Conservation (phyloP, 2,113 vertebrate genomes). For the Paralichthys olivaceus region DNA sequence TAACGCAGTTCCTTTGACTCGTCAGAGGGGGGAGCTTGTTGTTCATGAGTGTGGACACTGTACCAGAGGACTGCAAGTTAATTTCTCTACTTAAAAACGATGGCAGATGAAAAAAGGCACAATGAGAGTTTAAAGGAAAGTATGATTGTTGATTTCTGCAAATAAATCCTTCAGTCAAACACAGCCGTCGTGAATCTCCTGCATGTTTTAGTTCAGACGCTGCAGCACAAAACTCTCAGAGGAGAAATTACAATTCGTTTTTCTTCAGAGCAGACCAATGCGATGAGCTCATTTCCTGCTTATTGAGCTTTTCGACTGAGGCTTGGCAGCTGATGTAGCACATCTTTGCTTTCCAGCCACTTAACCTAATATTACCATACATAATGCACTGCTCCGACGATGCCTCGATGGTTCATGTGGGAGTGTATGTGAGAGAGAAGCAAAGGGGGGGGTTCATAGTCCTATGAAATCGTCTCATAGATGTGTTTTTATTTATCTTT, state of each 20-base stretch:
- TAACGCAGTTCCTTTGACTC: conserved; percentile 11
- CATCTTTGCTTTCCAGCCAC: conserved; percentile 49
- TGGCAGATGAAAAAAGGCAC: background rate
- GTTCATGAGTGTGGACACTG: background rate
- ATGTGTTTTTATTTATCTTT: background rate
- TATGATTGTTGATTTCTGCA: background rate
- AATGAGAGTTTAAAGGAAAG: background rate
- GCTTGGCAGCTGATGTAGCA: conserved; percentile 51
- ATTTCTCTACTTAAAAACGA: background rate
- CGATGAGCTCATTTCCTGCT: conserved; percentile 69
- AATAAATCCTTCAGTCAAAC: background rate
- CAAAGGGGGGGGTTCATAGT: background rate
- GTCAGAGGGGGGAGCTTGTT: conserved; percentile 47
- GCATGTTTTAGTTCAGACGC: background rate
- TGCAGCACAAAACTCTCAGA: conserved; percentile 6
- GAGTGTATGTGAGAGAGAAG: conserved; percentile 12
- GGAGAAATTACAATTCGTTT: conserved; percentile 10
- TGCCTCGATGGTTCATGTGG: conserved; percentile 14
- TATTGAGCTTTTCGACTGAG: conserved; percentile 35
- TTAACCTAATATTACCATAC: conserved; percentile 68
- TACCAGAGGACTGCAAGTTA: background rate
- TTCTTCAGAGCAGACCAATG: conserved; percentile 13
- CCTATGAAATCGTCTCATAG: background rate
- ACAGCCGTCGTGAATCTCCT: background rate
- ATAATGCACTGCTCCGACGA: conserved; percentile 57